phyloP scores from a whole-genome alignment of 2,113 vertebrate genomes.

The Dicentrarchus labrax region DNA sequence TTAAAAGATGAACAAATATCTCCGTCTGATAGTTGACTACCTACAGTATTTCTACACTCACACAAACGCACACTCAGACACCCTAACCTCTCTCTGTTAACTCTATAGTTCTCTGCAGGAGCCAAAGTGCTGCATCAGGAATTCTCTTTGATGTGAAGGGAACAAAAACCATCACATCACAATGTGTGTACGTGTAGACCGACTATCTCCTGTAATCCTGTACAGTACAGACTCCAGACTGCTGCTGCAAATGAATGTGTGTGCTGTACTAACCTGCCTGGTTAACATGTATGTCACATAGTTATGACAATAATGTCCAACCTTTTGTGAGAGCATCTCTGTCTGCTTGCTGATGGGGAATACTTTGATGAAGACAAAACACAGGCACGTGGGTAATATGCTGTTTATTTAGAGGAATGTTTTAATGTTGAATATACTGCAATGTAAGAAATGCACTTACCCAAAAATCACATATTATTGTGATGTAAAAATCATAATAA shows the following conservation, averaged over 20 bases:
- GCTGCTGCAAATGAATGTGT: slow-evolving; percentile 1
- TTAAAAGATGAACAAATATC: not conserved
- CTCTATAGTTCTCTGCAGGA: slow-evolving; percentile 61
- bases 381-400: not conserved
- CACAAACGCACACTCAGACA: slow-evolving; percentile 30
- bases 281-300: slow-evolving; percentile 25
- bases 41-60: not conserved
- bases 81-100: slow-evolving; percentile 41
- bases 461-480: not conserved
- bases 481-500: not conserved
- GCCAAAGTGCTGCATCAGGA: slow-evolving; percentile 72
- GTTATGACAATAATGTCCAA: not conserved
- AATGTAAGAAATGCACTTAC: not conserved
- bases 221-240: slow-evolving; percentile 44
- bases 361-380: not conserved
- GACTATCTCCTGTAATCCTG: slow-evolving; percentile 34
- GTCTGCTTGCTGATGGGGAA: not conserved
- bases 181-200: slow-evolving; percentile 23
- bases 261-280: not conserved
- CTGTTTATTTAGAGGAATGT: not conserved
- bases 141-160: slow-evolving; percentile 68
- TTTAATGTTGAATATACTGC: not conserved
- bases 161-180: slow-evolving; percentile 61
- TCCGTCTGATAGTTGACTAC: not conserved
- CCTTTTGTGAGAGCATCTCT: not conserved